Base-by-base conservation (phyloP, 2,113 vertebrate species). In the Epinephelus moara region DNA sequence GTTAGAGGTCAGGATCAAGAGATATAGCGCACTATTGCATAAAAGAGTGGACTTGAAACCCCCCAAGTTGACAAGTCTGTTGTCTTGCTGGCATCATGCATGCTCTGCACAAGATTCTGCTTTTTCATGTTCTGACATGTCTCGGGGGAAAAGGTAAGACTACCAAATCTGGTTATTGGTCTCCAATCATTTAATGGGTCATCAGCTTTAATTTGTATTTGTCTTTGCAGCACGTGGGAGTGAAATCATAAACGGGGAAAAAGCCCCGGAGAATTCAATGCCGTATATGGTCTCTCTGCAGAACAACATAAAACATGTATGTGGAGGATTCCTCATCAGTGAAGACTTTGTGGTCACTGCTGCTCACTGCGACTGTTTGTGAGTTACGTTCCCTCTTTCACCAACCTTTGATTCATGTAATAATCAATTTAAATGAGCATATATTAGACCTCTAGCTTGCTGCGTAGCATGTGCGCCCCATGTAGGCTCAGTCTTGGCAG, bases 311-410 rank as follows among this genome's bases (percentile, higher is more conserved):
- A 6, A 50, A 18, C 94, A 95, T 66, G 27, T 80, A 9, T 96
- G 96, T 11, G 95, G 95, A 0, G 95, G 90, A 4, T 92, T 94
- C 3, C 93, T 96, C 7, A 63, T 96, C 25, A 83, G 77, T 3
- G 74, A 75, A 0, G 56, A 88, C 30, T 95, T 94, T 11, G 92
- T 96, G 7, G 18, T 95, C 86, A 94, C 96, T 0, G 96, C 94
- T 0, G 95, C 95, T 1, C 94, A 95, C 60, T 95, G 93, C 70
- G 4, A 70, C 0, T 0, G 0, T 1, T 0, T 0, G 92, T 91
- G 80, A 85, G 79, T 50, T 6, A 19, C 2, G 0, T 49, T 47
- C 6, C 40, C 6, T 30, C 42, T 13, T 47, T 17, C 9, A 21
- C 17, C 13, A 45, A 15, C 17, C 23, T 52, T 70, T 53, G 19